Base-by-base conservation (phyloP, 2,888 invertebrate species). In the Ophonus ardosiacus region DNA sequence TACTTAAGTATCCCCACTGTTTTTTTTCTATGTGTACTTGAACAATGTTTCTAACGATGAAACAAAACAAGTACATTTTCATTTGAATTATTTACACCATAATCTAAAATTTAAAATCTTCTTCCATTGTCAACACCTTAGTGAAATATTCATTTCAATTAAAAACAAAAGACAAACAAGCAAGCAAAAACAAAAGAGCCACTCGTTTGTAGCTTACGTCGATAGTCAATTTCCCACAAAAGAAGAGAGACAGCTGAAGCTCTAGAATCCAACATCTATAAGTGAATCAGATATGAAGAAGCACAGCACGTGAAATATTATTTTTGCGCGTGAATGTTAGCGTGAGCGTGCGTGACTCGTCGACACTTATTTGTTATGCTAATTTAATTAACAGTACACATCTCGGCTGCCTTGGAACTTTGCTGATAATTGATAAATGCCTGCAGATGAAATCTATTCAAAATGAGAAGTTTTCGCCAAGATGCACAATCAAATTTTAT, bases 301-400 rank as follows among this genome's bases (percentile, higher is more conserved):
- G 31, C 3, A 31, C 1, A 31, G 2, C 31, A 31, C 43, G 43
- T 51, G 43, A 51, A 51, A 13, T 71, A 71, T 71, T 51, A 51
- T 74, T 43, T 76, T 51, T 76, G 40, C 43, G 15, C 15, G 43
- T 7, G 40, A 71, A 38, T 15, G 40, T 71, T 71, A 38, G 40
- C 38, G 57, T 78, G 57, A 24, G 68, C 31, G 68, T 18, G 63
- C 59, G 59, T 59, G 59, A 43, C 4, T 76, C 18, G 43, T 38
- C 40, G 80, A 40, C 43, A 63, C 43, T 81, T 24, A 68, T 81
- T 81, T 81, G 81, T 81, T 81, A 81, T 81, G 81, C 81, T 81
- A 81, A 81, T 81, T 81, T 81, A 81, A 81, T 81, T 81, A 81
- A 81, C 80, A 61, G 43, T 51, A 65, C 51, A 81, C 65, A 65